Evolutionary conservation across 2,113 vertebrate species (phyloP).

Genomic region (Rhynchopsitta pachyrhyncha): DNA sequence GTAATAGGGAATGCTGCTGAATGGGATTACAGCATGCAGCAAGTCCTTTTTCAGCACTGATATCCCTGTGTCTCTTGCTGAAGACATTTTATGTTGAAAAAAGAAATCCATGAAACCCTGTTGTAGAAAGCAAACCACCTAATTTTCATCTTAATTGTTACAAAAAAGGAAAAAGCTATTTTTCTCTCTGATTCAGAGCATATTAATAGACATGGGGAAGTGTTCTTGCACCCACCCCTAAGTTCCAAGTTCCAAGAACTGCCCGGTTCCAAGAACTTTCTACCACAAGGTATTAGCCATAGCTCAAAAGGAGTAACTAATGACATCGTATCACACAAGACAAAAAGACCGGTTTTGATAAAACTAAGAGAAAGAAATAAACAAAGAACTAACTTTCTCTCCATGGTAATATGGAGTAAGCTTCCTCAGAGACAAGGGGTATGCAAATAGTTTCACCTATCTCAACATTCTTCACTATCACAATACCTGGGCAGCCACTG

Average conservation of each 20-base stretch:
- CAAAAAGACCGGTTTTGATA: background rate
- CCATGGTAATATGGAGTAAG: background rate
- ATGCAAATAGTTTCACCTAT: background rate
- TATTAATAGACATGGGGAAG: background rate
- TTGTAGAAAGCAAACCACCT: background rate
- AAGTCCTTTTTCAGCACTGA: background rate
- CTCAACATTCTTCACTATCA: background rate
- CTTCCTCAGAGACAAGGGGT: background rate
- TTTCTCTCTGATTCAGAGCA: background rate
- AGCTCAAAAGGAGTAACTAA: background rate
- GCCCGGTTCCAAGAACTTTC: background rate
- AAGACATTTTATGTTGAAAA: background rate
- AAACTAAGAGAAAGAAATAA: background rate
- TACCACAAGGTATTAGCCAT: background rate
- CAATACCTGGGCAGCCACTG: background rate
- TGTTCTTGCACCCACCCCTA: background rate
- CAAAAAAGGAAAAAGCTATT: background rate
- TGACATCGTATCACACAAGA: background rate
- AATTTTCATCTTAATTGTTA: background rate
- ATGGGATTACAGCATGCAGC: background rate
- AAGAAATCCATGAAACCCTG: background rate
- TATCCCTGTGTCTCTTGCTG: background rate
- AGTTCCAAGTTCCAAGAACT: background rate
- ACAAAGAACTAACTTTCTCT: background rate
- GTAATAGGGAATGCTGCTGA: background rate